Percentiles rank a stretch among this genome's conserved stretches.
Evolutionary conservation across 2,888 invertebrate species (phyloP).

Genomic region (Drosophila pseudotakahashii): DNA sequence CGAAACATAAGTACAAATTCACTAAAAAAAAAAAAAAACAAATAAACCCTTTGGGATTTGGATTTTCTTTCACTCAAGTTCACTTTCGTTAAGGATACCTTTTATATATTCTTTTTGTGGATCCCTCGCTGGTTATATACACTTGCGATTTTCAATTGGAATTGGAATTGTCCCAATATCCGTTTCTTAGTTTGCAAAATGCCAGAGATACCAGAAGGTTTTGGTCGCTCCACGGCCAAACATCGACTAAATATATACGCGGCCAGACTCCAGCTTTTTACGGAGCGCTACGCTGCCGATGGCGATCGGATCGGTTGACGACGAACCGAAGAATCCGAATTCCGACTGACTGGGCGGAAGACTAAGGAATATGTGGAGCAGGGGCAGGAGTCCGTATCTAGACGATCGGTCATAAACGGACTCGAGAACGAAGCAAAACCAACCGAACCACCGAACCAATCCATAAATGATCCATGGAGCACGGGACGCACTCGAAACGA

Average conservation of each 20-base stretch:
- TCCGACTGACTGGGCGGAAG: slow-evolving; percentile 12
- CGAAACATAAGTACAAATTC: background rate
- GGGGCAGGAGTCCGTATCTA: slow-evolving; percentile 21
- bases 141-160: background rate
- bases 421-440: too few relatives aligned
- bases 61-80: background rate
- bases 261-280: slow-evolving; percentile 70
- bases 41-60: too few relatives aligned
- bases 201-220: slow-evolving; percentile 18
- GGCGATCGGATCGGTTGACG: slow-evolving; percentile 10
- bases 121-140: background rate
- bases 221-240: slow-evolving; percentile 58
- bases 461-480: slow-evolving; percentile 28
- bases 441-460: background rate
- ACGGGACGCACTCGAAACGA: slow-evolving; percentile 24
- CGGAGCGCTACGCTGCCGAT: slow-evolving; percentile 22
- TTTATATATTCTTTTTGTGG: background rate
- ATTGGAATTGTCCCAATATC: background rate
- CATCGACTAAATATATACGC: slow-evolving; percentile 65
- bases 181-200: slow-evolving; percentile 2
- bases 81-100: slow-evolving; percentile 23
- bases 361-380: background rate
- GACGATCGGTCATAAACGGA: slow-evolving; percentile 12
- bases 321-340: slow-evolving; percentile 7
- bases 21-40: slow-evolving; percentile 2